phyloP scores from a whole-genome alignment of 2,113 vertebrate species.

The Sigmodon hispidus region DNA sequence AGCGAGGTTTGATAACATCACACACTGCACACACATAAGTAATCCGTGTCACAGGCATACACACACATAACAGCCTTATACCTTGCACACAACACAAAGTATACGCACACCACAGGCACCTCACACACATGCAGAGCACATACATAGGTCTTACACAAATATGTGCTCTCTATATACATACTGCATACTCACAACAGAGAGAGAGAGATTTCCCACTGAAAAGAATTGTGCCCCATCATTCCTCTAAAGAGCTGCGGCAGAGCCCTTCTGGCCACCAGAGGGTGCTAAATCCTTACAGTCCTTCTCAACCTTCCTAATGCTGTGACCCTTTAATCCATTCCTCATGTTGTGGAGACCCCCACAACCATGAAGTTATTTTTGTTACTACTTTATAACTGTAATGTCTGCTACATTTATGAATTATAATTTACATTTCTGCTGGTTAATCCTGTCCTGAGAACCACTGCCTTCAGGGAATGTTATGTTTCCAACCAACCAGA shows the following conservation, averaged over 20 bases:
- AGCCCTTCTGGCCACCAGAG: neutral
- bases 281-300: constrained; percentile 28
- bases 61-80: neutral
- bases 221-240: accelerated
- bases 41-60: too few species aligned
- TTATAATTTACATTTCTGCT: neutral
- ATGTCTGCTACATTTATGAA: neutral
- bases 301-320: neutral
- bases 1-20: neutral
- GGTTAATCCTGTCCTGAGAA: too few species aligned
- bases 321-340: neutral
- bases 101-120: neutral
- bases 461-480: neutral
- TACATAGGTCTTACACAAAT: neutral
- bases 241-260: neutral
- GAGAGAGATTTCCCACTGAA: neutral
- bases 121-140: neutral
- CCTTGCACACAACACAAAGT: neutral
- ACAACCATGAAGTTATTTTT: neutral
- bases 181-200: neutral
- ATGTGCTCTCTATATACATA: neutral
- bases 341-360: neutral
- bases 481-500: accelerated
- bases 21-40: neutral
- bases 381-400: neutral